Evolutionary conservation across 2,113 vertebrate genomes (phyloP).

Genomic region (Hassar affinis): DNA sequence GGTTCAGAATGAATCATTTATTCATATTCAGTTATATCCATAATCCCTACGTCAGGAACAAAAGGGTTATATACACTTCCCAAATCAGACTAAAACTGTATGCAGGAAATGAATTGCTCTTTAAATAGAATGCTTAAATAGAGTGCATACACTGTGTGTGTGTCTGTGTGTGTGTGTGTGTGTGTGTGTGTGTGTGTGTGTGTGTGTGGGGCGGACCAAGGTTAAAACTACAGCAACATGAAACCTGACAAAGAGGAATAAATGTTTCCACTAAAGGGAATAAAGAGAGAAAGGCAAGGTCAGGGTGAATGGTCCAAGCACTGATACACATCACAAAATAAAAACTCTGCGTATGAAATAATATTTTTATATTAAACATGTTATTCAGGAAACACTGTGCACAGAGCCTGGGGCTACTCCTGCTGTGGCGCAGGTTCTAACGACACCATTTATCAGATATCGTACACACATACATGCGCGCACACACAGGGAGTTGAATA

Average conservation of each 20-base stretch:
- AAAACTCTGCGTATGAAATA: slow-evolving; percentile 20
- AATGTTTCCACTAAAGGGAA: slow-evolving; percentile 35
- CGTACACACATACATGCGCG: not conserved
- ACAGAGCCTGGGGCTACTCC: not conserved
- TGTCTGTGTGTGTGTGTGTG: slow-evolving; percentile 27
- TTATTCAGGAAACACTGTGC: slow-evolving; percentile 20
- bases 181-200: slow-evolving; percentile 20
- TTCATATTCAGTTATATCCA: not conserved
- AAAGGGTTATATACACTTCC: not conserved
- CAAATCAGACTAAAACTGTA: slow-evolving; percentile 12
- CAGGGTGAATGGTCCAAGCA: not conserved
- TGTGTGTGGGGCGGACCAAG: slow-evolving; percentile 13
- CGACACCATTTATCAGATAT: slow-evolving; percentile 23
- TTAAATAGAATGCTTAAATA: not conserved
- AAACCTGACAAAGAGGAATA: slow-evolving; percentile 28
- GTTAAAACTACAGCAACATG: slow-evolving; percentile 32
- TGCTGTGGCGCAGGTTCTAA: slow-evolving; percentile 12
- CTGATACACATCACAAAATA: slow-evolving; percentile 29
- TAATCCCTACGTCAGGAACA: not conserved
- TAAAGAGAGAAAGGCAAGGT: slow-evolving; percentile 9
- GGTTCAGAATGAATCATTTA: not conserved
- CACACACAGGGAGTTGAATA: slow-evolving; percentile 4
- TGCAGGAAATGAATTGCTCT: slow-evolving; percentile 4
- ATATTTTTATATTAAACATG: slow-evolving; percentile 31
- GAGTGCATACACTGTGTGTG: slow-evolving; percentile 1